Percentiles rank a stretch among this genome's conserved stretches.
These are phyloP conservation scores for Passerculus sandwichensis DNA, from an alignment of 2,797 vertebrate species.

Conservation along the genomic window DNA sequence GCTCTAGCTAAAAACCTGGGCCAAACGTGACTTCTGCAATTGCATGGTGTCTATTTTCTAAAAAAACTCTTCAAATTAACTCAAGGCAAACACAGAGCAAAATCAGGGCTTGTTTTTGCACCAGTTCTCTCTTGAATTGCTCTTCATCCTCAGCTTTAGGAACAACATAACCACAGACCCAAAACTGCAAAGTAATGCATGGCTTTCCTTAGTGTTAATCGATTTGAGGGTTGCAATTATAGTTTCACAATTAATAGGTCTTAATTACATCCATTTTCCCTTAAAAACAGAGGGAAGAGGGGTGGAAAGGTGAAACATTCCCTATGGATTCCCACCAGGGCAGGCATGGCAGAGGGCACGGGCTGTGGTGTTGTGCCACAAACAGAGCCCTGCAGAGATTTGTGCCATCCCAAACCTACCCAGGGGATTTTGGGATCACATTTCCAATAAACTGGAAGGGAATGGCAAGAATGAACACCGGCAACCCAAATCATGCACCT, in stretches of 20 bases:
- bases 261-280: not conserved
- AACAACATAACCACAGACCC: not conserved
- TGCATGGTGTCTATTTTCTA: not conserved
- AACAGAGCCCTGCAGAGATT: not conserved
- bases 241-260: not conserved
- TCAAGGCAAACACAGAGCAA: not conserved
- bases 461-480: not conserved
- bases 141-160: not conserved
- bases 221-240: not conserved
- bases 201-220: not conserved
- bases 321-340: accelerated
- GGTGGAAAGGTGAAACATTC: not conserved
- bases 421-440: not conserved
- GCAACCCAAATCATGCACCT: not conserved
- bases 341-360: not conserved
- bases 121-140: no score
- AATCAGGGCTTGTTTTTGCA: not conserved
- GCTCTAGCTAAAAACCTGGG: not conserved
- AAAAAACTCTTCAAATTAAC: not conserved
- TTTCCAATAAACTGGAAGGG: not conserved
- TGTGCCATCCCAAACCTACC: not conserved
- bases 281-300: not conserved
- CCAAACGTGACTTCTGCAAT: accelerated
- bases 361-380: accelerated
- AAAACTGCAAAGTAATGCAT: no score